phyloP scores from a whole-genome alignment of 2,113 vertebrate species.

The Anas platyrhynchos region DNA sequence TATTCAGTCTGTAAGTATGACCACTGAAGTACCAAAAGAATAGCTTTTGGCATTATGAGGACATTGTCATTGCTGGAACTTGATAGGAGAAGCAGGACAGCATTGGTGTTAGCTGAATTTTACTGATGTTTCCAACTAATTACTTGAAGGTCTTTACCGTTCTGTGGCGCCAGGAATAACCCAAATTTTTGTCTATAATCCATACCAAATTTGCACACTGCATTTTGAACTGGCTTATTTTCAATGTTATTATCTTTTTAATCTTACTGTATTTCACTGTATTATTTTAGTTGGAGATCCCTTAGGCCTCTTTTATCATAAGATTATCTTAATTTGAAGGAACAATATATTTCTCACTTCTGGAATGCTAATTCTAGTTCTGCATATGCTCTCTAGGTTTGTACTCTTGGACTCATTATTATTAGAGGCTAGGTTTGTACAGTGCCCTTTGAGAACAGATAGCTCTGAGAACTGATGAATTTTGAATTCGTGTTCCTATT shows the following conservation, averaged over 20 bases:
- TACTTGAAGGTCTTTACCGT: not conserved
- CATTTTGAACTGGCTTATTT: not conserved
- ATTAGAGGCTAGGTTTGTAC: not conserved
- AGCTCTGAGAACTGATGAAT: not conserved
- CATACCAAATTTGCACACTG: not conserved
- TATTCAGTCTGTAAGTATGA: not conserved
- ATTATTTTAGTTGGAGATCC: not conserved
- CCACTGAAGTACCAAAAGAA: not conserved
- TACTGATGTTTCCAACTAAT: not conserved
- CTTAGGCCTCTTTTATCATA: not conserved
- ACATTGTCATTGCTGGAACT: not conserved
- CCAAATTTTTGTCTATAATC: not conserved
- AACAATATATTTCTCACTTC: not conserved
- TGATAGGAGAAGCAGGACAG: not conserved
- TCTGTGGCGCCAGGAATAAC: not conserved
- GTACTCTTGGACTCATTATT: not conserved
- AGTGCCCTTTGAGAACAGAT: not conserved
- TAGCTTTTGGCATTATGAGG: not conserved
- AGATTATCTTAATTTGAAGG: not conserved
- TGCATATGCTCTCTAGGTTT: not conserved
- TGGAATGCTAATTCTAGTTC: not conserved
- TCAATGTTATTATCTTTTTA: rapidly evolving
- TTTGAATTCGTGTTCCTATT: not conserved
- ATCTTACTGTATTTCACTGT: not conserved
- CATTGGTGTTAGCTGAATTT: not conserved